Evolutionary conservation across 2,113 vertebrate genomes (phyloP).

Genomic region (Phylloscopus trochilus): DNA sequence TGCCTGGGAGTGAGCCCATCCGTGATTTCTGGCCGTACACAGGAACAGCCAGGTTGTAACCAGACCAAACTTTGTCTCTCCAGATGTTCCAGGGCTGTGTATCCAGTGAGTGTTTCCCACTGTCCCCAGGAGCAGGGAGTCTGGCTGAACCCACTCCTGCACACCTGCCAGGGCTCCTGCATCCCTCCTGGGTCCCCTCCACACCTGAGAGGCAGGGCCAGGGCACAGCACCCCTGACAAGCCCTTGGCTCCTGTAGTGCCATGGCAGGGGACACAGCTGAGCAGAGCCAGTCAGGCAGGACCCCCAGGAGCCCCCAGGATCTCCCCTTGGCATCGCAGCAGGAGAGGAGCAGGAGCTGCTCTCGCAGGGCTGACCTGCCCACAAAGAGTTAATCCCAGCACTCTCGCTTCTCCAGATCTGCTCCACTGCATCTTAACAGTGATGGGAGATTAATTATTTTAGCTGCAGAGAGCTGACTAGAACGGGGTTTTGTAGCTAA

Average conservation of each 20-base stretch:
- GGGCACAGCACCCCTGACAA: neutral
- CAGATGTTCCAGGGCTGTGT: neutral
- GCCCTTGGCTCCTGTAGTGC: rapidly evolving
- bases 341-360: neutral
- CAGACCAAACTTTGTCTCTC: neutral
- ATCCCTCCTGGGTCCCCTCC: neutral
- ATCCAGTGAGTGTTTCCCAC: neutral
- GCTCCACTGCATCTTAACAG: neutral
- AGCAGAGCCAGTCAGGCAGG: neutral
- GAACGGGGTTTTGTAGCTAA: conserved; percentile 43
- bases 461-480: conserved; percentile 37
- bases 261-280: neutral
- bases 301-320: neutral
- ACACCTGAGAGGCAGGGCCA: neutral
- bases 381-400: conserved; percentile 8
- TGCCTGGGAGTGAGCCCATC: neutral
- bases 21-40: neutral
- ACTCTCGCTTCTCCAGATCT: neutral
- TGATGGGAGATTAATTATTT: conserved; percentile 54
- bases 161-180: neutral
- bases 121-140: rapidly evolving
- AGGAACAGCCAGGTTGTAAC: neutral
- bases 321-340: rapidly evolving
- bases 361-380: neutral
- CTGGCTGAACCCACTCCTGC: neutral